Evolutionary conservation across 2,113 vertebrate species (phyloP).

Genomic region (Calidris pygmaea): DNA sequence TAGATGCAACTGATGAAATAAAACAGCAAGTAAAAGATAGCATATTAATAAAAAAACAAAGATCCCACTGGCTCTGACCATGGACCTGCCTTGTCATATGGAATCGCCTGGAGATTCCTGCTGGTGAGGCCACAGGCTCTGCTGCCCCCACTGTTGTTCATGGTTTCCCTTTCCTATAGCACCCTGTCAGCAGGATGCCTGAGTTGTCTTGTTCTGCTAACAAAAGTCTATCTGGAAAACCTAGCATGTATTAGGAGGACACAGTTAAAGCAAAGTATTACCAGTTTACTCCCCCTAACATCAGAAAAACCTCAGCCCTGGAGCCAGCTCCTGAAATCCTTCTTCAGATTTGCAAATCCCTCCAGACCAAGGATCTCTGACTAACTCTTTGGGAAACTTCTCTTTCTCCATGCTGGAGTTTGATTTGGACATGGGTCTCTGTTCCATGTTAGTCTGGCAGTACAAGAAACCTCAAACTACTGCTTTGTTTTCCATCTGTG

Average conservation of each 20-base stretch:
- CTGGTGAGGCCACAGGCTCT: background rate
- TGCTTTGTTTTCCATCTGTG: background rate
- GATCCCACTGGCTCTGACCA: background rate
- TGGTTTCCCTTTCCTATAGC: background rate
- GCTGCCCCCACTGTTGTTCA: accelerated
- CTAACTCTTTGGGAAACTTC: background rate
- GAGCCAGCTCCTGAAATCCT: background rate
- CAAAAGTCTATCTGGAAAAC: background rate
- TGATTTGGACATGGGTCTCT: background rate
- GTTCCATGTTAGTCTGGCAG: background rate
- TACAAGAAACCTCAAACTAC: background rate
- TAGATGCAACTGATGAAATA: background rate
- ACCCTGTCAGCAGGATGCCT: background rate
- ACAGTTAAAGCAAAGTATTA: background rate
- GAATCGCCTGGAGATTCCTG: background rate
- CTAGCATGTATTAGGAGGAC: background rate
- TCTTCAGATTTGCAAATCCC: background rate
- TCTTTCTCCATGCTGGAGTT: background rate
- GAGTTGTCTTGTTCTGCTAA: background rate
- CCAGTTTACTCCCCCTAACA: background rate
- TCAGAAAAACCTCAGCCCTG: background rate
- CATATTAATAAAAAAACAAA: background rate
- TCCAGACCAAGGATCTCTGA: background rate
- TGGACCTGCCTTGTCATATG: background rate
- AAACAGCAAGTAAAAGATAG: accelerated